A percentile compares a stretch with the other conserved stretches of the same genome.
Evolutionary conservation across 2,113 vertebrate species (phyloP).

Genomic region (Aegypius monachus): DNA sequence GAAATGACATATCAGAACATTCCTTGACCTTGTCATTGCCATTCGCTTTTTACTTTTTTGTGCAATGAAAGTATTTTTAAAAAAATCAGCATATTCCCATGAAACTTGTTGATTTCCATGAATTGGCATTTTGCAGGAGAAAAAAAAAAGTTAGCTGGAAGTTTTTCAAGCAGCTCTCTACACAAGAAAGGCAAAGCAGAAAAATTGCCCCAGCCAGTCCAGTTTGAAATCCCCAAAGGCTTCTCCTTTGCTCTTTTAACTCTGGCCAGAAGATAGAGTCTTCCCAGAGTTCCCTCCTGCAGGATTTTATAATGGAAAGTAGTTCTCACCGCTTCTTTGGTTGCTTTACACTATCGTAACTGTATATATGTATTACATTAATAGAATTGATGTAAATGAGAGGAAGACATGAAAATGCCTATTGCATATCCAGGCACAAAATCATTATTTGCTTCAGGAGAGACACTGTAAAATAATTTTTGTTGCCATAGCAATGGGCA

Average conservation of each 20-base stretch:
- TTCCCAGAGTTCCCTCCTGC: background rate
- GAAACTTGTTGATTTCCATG: conserved; percentile 20
- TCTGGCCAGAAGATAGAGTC: background rate
- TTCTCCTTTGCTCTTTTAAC: background rate
- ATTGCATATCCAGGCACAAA: background rate
- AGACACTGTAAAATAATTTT: background rate
- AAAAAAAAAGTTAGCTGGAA: background rate
- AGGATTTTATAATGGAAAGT: background rate
- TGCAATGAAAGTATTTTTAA: background rate
- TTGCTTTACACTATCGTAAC: background rate
- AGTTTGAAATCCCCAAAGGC: background rate
- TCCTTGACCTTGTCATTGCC: conserved; percentile 15
- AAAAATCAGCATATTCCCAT: background rate
- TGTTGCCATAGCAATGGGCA: background rate
- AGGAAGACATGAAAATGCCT: background rate
- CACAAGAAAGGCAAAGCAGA: background rate
- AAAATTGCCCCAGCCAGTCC: background rate
- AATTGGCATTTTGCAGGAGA: background rate
- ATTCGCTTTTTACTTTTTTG: background rate
- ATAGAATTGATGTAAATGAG: background rate
- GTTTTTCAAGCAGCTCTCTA: background rate
- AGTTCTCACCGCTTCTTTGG: background rate
- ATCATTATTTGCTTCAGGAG: background rate
- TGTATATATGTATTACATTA: background rate
- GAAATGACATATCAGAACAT: background rate